Base-by-base conservation (phyloP, 2,888 invertebrate genomes). In the Aleiodes testaceus region DNA sequence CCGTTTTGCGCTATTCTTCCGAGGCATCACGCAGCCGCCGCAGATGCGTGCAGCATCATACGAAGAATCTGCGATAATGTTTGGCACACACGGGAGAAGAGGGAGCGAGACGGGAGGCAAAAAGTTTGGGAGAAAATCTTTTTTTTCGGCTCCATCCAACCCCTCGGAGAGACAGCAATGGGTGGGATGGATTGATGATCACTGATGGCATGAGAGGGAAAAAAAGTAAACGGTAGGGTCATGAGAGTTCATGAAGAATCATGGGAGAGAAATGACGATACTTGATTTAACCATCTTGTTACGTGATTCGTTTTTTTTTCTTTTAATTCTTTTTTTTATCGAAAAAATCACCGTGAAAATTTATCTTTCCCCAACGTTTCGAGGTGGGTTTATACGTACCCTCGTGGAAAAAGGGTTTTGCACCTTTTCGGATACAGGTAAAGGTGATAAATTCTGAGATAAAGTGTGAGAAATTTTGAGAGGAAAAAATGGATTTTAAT, bases 1-100 rank as follows among this genome's bases (percentile, higher is more conserved):
- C 76, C 76, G 78, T 77, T 78, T 73, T 77, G 78, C 73, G 80
- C 80, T 74, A 82, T 82, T 82, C 81, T 82, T 78, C 75, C 72
- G 7, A 36, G 74, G 79, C 78, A 77, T 76, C 64, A 69, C 72
- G 53, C 70, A 72, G 76, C 72, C 78, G 77, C 68, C 77, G 80
- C 80, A 80, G 79, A 79, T 80, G 80, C 77, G 76, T 75, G 72
- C 72, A 16, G 69, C 68, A 68, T 61, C 69, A 66, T 52, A 67
- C 26, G 74, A 76, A 72, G 72, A 79, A 79, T 77, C 76, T 74
- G 77, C 76, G 77, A 78, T 77, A 73, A 36, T 36, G 36, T 36
- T 36, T 36, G 9, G 36, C 36, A 36, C 36, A 36, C 36, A 36
- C 36, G 36, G 65, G 64, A 71, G 72, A 44, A 66, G 53, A 53